phyloP scores from a whole-genome alignment of 2,888 invertebrate species.

The Sinohyriopsis cumingii region DNA sequence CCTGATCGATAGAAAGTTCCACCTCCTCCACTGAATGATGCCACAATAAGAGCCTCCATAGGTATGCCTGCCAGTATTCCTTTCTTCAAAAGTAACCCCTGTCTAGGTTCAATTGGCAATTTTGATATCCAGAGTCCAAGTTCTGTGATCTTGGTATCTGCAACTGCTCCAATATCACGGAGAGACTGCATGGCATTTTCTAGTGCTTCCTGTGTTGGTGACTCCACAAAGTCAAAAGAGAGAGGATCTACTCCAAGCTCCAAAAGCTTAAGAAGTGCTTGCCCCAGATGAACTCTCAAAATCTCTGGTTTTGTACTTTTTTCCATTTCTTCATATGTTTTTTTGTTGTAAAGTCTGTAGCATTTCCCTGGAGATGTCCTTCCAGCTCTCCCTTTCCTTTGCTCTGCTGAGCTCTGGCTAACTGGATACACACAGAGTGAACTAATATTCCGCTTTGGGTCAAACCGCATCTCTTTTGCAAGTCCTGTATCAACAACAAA shows the following conservation, averaged over 20 bases:
- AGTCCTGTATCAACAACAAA: slow-evolving; percentile 70
- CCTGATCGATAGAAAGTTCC: slow-evolving; percentile 59
- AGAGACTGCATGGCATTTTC: slow-evolving; percentile 46
- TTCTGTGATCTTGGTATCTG: slow-evolving; percentile 47
- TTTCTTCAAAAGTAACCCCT: slow-evolving; percentile 44
- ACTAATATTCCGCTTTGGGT: slow-evolving; percentile 56
- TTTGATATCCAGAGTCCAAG: slow-evolving; percentile 57
- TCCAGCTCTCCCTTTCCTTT: slow-evolving; percentile 70
- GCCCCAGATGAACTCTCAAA: slow-evolving; percentile 53
- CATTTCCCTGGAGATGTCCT: slow-evolving; percentile 67
- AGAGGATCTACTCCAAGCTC: slow-evolving; percentile 56
- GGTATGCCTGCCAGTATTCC: slow-evolving; percentile 36
- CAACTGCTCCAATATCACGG: slow-evolving; percentile 53
- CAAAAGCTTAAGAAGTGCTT: slow-evolving; percentile 60
- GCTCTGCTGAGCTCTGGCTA: slow-evolving; percentile 68
- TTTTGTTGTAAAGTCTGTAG: slow-evolving; percentile 65
- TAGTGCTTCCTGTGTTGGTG: slow-evolving; percentile 49
- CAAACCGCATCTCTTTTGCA: slow-evolving; percentile 65
- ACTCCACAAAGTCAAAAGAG: slow-evolving; percentile 64
- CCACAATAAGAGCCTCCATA: slow-evolving; percentile 53
- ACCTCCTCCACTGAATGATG: slow-evolving; percentile 50
- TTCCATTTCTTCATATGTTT: slow-evolving; percentile 57
- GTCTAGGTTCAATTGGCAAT: slow-evolving; percentile 61
- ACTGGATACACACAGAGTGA: slow-evolving; percentile 48
- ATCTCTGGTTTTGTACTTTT: slow-evolving; percentile 64